A percentile compares a stretch with the other conserved stretches of the same genome.
Conservation (phyloP, 2,888 invertebrate genomes). For the Sepioteuthis lessoniana region DNA sequence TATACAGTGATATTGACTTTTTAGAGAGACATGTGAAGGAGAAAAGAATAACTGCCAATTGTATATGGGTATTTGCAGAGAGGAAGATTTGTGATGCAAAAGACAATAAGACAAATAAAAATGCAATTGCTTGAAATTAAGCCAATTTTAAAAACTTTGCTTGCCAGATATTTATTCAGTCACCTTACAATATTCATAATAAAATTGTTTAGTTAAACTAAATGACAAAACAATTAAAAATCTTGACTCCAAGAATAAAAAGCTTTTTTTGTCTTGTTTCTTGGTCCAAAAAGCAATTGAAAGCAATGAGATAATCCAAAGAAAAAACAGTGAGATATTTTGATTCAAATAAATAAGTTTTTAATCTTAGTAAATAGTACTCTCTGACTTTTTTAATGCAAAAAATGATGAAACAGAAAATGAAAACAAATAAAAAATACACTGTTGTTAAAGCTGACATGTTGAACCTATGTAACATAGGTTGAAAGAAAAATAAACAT, state of each 20-base stretch:
- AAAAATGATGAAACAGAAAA: background rate
- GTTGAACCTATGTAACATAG: too few relatives aligned
- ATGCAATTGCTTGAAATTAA: background rate
- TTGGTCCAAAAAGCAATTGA: background rate
- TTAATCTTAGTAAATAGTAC: background rate
- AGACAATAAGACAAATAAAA: background rate
- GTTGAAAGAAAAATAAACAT: too few relatives aligned
- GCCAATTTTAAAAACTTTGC: background rate
- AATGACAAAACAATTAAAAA: background rate
- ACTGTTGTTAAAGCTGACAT: too few relatives aligned
- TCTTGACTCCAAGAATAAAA: background rate
- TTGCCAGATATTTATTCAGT: background rate
- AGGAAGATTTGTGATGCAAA: background rate
- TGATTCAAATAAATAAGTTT: background rate
- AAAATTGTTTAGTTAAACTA: background rate
- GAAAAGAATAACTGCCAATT: background rate
- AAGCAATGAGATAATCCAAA: background rate
- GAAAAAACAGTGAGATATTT: background rate
- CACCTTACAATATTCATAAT: background rate
- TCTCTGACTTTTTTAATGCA: background rate
- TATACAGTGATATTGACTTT: background rate
- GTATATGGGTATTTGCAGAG: background rate
- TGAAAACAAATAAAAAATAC: background rate
- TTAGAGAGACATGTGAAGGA: background rate
- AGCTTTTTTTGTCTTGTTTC: background rate